phyloP scores from a whole-genome alignment of 2,113 vertebrate species.

The Muscicapa adusta region DNA sequence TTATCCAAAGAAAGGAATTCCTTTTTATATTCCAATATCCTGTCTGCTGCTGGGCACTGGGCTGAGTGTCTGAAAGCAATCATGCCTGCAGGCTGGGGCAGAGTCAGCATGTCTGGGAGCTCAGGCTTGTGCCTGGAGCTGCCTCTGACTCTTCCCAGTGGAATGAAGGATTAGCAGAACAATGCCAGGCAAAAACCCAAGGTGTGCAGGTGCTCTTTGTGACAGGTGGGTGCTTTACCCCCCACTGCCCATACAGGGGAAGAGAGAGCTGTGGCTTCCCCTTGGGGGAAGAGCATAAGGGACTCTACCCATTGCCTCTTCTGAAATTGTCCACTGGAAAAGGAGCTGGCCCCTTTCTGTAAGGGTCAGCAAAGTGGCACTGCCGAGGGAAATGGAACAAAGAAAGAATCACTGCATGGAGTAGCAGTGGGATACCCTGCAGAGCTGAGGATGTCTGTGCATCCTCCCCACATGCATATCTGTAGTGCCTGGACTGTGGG shows the following conservation, averaged over 20 bases:
- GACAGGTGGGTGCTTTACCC: background rate
- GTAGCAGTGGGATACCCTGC: background rate
- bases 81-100: background rate
- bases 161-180: background rate
- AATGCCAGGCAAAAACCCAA: background rate
- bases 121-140: background rate
- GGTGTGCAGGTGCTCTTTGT: background rate
- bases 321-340: background rate
- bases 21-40: background rate
- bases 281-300: background rate
- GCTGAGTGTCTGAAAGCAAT: background rate
- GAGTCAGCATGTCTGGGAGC: background rate
- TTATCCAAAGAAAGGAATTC: background rate
- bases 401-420: accelerated
- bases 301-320: background rate
- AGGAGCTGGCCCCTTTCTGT: background rate
- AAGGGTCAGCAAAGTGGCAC: background rate
- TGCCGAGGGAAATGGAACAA: background rate
- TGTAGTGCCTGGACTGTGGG: accelerated
- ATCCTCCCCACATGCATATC: accelerated
- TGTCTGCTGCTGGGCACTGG: accelerated
- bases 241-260: background rate
- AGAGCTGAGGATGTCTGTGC: background rate
- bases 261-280: background rate
- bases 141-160: background rate